Conservation (phyloP, 2,113 vertebrate species). For the Phocoena sinus region DNA sequence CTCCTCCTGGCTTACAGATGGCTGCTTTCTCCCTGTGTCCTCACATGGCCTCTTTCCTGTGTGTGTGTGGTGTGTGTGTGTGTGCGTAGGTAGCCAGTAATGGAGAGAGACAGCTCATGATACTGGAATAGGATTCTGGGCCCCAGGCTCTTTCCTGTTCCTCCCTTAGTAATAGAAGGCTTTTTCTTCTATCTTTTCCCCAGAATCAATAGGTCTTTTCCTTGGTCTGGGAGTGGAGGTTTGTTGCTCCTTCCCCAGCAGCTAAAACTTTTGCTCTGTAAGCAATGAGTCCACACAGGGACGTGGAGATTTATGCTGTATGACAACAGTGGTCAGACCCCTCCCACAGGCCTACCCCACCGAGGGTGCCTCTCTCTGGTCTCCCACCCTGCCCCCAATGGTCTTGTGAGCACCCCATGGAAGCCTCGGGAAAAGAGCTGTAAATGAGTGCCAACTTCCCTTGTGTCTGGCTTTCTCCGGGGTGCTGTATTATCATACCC, state of each 20-base stretch:
- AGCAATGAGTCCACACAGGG: too few relatives aligned
- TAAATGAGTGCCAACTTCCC: background rate
- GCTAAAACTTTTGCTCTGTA: background rate
- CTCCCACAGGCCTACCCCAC: too few relatives aligned
- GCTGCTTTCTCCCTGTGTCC: background rate
- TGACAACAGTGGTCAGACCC: background rate
- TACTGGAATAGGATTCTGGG: background rate
- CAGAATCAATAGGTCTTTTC: background rate
- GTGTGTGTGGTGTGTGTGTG: background rate
- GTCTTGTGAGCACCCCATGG: background rate
- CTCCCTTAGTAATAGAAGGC: background rate
- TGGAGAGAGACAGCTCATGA: background rate
- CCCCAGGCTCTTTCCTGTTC: background rate
- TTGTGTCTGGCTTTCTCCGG: background rate
- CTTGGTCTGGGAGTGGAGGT: background rate
- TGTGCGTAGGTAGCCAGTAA: background rate
- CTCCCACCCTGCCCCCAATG: fast-evolving
- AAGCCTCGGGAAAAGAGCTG: background rate
- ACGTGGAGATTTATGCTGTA: background rate
- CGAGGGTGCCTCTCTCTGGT: background rate
- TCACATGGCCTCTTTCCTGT: background rate
- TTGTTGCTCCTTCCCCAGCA: background rate
- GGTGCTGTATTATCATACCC: fast-evolving
- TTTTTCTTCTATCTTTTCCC: background rate
- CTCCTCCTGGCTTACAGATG: background rate